Evolutionary conservation across 2,888 invertebrate genomes (phyloP).

Genomic region (Ditylenchus weischeri): DNA sequence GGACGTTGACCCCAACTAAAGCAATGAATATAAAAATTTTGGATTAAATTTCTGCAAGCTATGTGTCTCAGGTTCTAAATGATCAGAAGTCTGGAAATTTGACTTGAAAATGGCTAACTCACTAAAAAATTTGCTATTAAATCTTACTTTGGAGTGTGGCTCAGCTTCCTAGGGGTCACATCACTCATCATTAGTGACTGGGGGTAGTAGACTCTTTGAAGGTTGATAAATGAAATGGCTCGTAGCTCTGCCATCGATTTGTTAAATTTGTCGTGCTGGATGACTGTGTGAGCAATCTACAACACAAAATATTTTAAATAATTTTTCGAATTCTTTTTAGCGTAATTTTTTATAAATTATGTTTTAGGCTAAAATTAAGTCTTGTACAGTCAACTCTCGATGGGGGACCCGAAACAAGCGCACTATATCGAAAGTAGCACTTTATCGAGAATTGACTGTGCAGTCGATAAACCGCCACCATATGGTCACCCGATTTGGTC

Average conservation of each 20-base stretch:
- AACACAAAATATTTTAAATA: slow-evolving; percentile 8
- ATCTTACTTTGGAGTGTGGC: slow-evolving; percentile 46
- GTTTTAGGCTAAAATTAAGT: too few relatives aligned
- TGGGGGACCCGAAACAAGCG: too few relatives aligned
- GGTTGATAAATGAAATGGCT: slow-evolving; percentile 82
- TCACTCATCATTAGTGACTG: slow-evolving; percentile 80
- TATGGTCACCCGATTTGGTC: too few relatives aligned
- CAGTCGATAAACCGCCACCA: too few relatives aligned
- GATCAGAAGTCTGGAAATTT: background rate
- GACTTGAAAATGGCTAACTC: background rate
- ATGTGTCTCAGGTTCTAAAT: too few relatives aligned
- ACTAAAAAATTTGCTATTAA: background rate
- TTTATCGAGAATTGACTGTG: too few relatives aligned
- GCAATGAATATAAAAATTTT: background rate
- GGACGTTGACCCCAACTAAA: slow-evolving; percentile 56
- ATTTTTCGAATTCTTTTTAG: slow-evolving; percentile 4
- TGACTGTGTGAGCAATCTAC: slow-evolving; percentile 80
- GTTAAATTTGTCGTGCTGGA: slow-evolving; percentile 80
- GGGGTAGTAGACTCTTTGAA: slow-evolving; percentile 62
- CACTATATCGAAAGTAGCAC: too few relatives aligned
- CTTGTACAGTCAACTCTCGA: too few relatives aligned
- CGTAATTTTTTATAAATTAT: too few relatives aligned
- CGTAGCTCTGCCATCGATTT: slow-evolving; percentile 91
- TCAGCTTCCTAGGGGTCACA: slow-evolving; percentile 76
- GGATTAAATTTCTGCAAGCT: background rate